Evolutionary conservation across 2,888 invertebrate genomes (phyloP), one percentile per base, ranked within the genome.

Genomic region (Coleophora deauratella): DNA sequence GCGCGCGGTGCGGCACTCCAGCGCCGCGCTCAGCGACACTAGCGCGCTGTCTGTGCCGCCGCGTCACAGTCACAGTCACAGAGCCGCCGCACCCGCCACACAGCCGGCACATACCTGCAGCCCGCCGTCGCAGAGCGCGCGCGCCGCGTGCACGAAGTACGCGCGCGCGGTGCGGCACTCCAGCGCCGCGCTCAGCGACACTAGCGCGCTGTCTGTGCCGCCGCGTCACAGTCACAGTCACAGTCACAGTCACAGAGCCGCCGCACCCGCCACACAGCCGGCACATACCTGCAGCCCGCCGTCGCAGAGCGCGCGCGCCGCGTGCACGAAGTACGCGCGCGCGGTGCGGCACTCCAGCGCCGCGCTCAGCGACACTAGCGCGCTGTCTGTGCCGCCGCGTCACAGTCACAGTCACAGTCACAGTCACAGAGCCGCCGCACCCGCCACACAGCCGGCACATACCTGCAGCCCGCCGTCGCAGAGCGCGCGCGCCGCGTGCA

Each of bases 1-100:
- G 68, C 97, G 93, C 52, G 96, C 89, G 49, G 90, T 90, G 60
- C 92, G 91, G 67, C 97, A 97, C 72, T 96, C 94, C 21, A 96
- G 90, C 45, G 93, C 86, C 2, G 93, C 90, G 55, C 79, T 77
- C 50, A 90, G 76, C 28, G 88, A 89, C 41, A 91, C 90, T 32
- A 93, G 87, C 46, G 92, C 87, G 33, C 91, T n/a, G n/a, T n/a
- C n/a, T n/a, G n/a, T n/a, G n/a, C n/a, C n/a, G n/a, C n/a, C n/a
- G n/a, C n/a, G n/a, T n/a, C n/a, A n/a, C n/a, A n/a, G n/a, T n/a
- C n/a, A n/a, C n/a, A n/a, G n/a, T n/a, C n/a, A n/a, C n/a, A n/a
- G n/a, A n/a, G n/a, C n/a, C n/a, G n/a, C n/a, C n/a, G n/a, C n/a
- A 88, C 72, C 93, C 92, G 92, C 79, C 15, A 91, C n/a, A n/a